Evolutionary conservation across 1,140 invertebrate species (phyloP).

Genomic region (Hylaeus anthracinus): DNA sequence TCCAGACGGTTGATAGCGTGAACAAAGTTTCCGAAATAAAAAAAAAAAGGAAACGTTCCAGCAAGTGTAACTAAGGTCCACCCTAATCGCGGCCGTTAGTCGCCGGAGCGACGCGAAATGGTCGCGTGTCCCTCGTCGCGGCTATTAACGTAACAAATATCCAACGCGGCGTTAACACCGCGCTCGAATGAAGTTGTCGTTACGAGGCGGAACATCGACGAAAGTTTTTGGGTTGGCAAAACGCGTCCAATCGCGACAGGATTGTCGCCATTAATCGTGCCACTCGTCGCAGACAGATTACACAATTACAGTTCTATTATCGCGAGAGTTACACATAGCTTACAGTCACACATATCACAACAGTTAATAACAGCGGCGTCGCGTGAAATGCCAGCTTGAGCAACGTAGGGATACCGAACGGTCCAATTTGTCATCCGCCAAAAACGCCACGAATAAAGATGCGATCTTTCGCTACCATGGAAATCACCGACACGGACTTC

Average conservation of each 20-base stretch:
- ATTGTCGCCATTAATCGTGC: constrained; percentile 45
- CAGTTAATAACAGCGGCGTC: constrained; percentile 25
- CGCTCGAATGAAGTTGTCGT: constrained; percentile 35
- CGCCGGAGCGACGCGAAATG: not conserved
- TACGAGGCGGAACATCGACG: not conserved
- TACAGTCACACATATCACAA: constrained; percentile 44
- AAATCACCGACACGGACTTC: not conserved
- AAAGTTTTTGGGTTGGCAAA: constrained; percentile 35
- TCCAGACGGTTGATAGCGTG: too few species aligned
- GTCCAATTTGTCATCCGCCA: not conserved
- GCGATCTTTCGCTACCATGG: not conserved
- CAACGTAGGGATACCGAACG: constrained; percentile 5
- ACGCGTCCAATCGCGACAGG: constrained; percentile 15
- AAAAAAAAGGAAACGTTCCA: too few species aligned
- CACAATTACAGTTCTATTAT: constrained; percentile 48
- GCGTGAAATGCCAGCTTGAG: constrained; percentile 16
- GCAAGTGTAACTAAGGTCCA: too few species aligned
- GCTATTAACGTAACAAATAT: constrained; percentile 38
- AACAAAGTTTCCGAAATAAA: too few species aligned
- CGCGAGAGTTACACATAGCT: constrained; percentile 38
- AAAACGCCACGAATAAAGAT: not conserved
- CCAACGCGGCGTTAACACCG: not conserved
- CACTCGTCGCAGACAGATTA: constrained; percentile 50
- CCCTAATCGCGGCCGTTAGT: not conserved
- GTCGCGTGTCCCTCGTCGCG: not conserved